A percentile compares a stretch with the other conserved stretches of the same genome.
phyloP scores from a whole-genome alignment of 2,888 invertebrate genomes.

The Drosophila eohydei region DNA sequence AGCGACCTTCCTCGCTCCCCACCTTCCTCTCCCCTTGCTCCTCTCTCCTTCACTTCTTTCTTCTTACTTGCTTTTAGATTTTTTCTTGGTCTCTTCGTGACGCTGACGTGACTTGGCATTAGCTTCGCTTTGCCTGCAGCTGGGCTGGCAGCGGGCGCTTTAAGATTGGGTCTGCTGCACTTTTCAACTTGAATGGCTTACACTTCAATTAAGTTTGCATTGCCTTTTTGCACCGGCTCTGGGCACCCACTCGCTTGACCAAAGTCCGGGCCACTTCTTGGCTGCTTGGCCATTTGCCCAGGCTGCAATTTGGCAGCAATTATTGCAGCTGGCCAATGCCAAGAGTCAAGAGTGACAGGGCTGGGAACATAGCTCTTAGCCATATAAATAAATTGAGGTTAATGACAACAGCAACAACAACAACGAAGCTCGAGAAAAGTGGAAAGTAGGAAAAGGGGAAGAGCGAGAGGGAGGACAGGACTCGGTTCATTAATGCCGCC shows the following conservation, averaged over 20 bases:
- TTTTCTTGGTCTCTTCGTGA: conserved; percentile 30
- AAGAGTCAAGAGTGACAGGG: conserved; percentile 53
- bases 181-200: conserved; percentile 71
- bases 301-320: conserved; percentile 78
- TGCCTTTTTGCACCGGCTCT: background rate
- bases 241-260: conserved; percentile 29
- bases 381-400: conserved; percentile 63
- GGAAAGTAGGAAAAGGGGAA: conserved; percentile 4
- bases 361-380: conserved; percentile 34
- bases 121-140: conserved; percentile 24
- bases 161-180: conserved; percentile 18
- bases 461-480: conserved; percentile 1
- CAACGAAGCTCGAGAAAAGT: conserved; percentile 34
- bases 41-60: background rate
- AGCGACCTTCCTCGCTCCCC: background rate
- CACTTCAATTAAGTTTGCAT: conserved; percentile 74
- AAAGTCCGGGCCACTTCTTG: conserved; percentile 27
- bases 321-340: conserved; percentile 73
- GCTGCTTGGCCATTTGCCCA: conserved; percentile 59
- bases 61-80: conserved; percentile 17
- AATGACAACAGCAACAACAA: conserved; percentile 53
- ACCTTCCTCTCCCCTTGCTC: background rate
- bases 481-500: conserved; percentile 55
- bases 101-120: conserved; percentile 67
- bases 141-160: background rate